Conservation (phyloP, 2,888 invertebrate species). For the Stenichneumon culpator region DNA sequence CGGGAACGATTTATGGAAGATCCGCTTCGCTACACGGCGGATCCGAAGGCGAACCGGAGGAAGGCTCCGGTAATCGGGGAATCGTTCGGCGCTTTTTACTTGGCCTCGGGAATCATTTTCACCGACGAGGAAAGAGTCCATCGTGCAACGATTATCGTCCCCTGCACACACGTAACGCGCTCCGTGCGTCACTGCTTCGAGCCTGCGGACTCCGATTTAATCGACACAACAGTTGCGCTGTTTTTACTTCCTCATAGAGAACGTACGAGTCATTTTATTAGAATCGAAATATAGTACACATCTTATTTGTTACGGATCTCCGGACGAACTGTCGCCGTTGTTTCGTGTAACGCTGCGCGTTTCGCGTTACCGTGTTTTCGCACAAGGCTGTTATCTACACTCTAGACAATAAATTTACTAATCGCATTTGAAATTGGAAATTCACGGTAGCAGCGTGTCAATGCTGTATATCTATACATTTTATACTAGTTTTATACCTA, state of each 20-base stretch:
- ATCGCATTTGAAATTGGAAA: too few relatives aligned
- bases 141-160: background rate
- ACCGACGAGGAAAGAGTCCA: background rate
- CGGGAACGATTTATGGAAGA: slow-evolving; percentile 34
- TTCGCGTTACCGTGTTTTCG: too few relatives aligned
- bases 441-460: too few relatives aligned
- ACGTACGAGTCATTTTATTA: too few relatives aligned
- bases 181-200: background rate
- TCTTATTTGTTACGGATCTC: too few relatives aligned
- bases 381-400: too few relatives aligned
- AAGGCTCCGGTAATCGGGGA: slow-evolving; percentile 29
- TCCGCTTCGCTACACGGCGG: slow-evolving; percentile 19
- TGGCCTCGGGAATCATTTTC: background rate
- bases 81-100: background rate
- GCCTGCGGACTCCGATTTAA: background rate
- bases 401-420: too few relatives aligned
- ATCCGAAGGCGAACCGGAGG: slow-evolving; percentile 16
- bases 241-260: background rate
- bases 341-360: too few relatives aligned
- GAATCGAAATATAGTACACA: too few relatives aligned
- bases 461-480: too few relatives aligned
- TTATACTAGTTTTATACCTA: too few relatives aligned
- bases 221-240: background rate
- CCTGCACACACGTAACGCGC: background rate
- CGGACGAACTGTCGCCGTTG: too few relatives aligned